Evolutionary conservation across 2,113 vertebrate genomes (phyloP).

Genomic region (Paramisgurnus dabryanus): DNA sequence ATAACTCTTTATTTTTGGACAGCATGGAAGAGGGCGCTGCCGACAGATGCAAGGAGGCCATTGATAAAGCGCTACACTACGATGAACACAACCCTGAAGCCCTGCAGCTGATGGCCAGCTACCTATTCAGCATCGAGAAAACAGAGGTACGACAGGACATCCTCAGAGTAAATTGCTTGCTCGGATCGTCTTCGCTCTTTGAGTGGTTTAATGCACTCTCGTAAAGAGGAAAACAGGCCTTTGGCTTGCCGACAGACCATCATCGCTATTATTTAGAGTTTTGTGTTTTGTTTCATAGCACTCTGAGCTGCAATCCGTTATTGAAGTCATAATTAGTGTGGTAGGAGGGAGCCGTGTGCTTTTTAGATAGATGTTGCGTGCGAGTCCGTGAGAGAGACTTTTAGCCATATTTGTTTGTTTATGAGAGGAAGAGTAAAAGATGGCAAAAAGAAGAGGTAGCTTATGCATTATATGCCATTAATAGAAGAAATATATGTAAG

Average conservation of each 20-base stretch:
- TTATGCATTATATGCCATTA: conserved; percentile 22
- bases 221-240: conserved; percentile 65
- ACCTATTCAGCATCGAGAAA: conserved; percentile 79
- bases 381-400: not conserved
- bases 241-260: not conserved
- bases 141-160: conserved; percentile 68
- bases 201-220: conserved; percentile 58
- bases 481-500: conserved; percentile 9
- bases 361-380: not conserved
- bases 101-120: conserved; percentile 83
- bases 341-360: conserved; percentile 17
- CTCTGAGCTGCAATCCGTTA: conserved; percentile 54
- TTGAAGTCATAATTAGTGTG: conserved; percentile 68
- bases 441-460: not conserved
- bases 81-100: conserved; percentile 77
- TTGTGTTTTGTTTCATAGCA: conserved; percentile 61
- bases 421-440: not conserved
- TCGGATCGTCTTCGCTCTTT: conserved; percentile 32
- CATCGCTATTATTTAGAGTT: not conserved
- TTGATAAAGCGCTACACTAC: conserved; percentile 76
- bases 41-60: conserved; percentile 75
- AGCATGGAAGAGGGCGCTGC: conserved; percentile 80
- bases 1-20: conserved; percentile 5
- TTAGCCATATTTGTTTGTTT: not conserved
- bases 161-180: conserved; percentile 32